Evolutionary conservation across 2,797 vertebrate species (phyloP), one percentile per base, ranked within the genome.

Genomic region (Hyperoplus lanceolatus): DNA sequence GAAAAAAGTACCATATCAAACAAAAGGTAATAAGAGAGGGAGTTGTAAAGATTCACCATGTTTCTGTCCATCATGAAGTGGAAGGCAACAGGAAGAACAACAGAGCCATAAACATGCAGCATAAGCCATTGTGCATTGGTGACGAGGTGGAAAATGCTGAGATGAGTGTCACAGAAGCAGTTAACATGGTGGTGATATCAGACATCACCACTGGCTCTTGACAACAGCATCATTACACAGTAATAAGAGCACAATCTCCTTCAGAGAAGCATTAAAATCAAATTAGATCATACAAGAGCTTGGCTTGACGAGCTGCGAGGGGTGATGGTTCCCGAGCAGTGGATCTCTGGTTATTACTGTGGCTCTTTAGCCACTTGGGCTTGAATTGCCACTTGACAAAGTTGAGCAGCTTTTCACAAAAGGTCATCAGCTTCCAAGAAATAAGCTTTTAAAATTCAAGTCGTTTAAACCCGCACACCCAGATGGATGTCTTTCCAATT

Each of bases 261-360:
- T 94, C 90, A 88, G 92, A 95, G 93, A 91, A 84, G 87, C 95
- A 96, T 96, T 96, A 96, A 96, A 96, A 96, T 95, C 94, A 90
- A 94, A 96, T 96, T 96, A 96, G 92, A 93, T 94, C 89, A 91
- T 90, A 93, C 90, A 91, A 91, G 91, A 89, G 82, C 90, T 83
- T 75, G 93, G 89, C 89, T 93, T 93, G 89, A 93, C 92, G 91
- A 93, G 90, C 92, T 88, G 89, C 77, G 68, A 92, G 87, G 88
- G 90, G 86, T 74, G 90, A 92, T 89, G 89, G 75, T 84, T 92
- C 91, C 81, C 67, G 55, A 93, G 87, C 89, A 84, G 73, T 86
- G 87, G 89, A 82, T 91, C 87, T 87, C 86, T 85, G 88, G 85
- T 92, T 91, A 95, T 95, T 95, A 84, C 84, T 74, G 78, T 65